phyloP scores from a whole-genome alignment of 2,888 invertebrate genomes.

The Pomacea canaliculata region DNA sequence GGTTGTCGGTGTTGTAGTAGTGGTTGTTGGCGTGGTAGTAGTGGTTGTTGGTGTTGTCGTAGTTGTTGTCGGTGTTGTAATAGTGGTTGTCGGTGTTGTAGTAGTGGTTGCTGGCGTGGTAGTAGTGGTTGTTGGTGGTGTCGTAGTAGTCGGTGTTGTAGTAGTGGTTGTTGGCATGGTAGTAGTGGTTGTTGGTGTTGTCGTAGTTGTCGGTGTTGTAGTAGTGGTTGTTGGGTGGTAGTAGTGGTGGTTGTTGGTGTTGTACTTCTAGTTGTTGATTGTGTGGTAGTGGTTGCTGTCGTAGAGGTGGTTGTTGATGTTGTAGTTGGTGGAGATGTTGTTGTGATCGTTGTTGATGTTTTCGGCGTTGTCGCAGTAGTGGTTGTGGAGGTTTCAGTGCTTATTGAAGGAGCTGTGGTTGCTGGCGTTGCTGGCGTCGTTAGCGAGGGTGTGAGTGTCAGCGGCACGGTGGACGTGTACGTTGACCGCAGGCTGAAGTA shows the following conservation, averaged over 20 bases:
- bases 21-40: not conserved
- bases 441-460: slow-evolving; percentile 3
- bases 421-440: slow-evolving; percentile 5
- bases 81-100: not conserved
- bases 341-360: not conserved
- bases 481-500: slow-evolving; percentile 6
- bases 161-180: slow-evolving; percentile 11
- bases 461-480: not conserved
- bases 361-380: not conserved
- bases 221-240: slow-evolving; percentile 2
- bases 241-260: slow-evolving; percentile 16
- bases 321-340: not conserved
- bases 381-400: not conserved
- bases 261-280: not conserved
- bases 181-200: slow-evolving; percentile 6
- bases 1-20: not conserved
- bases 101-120: not conserved
- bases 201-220: slow-evolving; percentile 9
- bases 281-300: not conserved
- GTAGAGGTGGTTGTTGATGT: slow-evolving; percentile 4
- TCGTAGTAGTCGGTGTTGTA: slow-evolving; percentile 11
- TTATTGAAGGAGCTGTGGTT: slow-evolving; percentile 1
- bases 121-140: not conserved
- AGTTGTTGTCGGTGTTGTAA: not conserved
- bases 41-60: not conserved